Base-by-base conservation (phyloP, 1,140 invertebrate species). In the Heliconius hewitsoni region DNA sequence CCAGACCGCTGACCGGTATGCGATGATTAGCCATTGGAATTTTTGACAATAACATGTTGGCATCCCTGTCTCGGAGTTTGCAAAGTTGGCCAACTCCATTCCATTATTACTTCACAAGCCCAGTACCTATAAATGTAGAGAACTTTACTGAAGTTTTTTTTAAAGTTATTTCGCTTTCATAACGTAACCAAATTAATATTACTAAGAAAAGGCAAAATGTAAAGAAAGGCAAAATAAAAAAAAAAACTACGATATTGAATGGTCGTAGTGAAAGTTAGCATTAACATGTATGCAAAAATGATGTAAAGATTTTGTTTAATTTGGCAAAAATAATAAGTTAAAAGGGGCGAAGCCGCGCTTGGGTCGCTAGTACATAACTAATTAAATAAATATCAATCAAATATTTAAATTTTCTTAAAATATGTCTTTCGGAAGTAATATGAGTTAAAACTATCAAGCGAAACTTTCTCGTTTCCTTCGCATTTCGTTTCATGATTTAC, bases 21-120 rank as follows among this genome's bases (percentile, higher is more conserved):
- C 71, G n/a, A 30, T 74, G 77, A 78, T 78, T 78, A 78, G 72
- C 55, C 27, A 70, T 74, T 55, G 77, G 77, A 74, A 78, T 78
- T 70, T 78, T 78, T 74, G 55, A 52, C 71, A 66, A 70, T 75
- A n/a, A 78, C 57, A 50, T 70, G 39, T 70, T 16, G 55, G 57
- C 73, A 74, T 70, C 30, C 18, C 72, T 57, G 71, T n/a, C 52
- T 74, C 52, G 52, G 30, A 74, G 55, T 37, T 23, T 18, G 74
- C 37, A 52, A 76, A 37, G n/a, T 66, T 76, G 34, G 46, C 55
- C 8, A 60, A 42, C 42, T 18, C 9, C 16, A 13, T 23, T 42
- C 60, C 60, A 30, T 76, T 76, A 42, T 42, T 55, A 76, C 50
- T 66, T 66, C 27, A 39, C 37, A 72, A 39, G 37, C 37, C 55